Evolutionary conservation across 2,113 vertebrate genomes (phyloP), one percentile per base, ranked within the genome.

Genomic region (Ictalurus punctatus): DNA sequence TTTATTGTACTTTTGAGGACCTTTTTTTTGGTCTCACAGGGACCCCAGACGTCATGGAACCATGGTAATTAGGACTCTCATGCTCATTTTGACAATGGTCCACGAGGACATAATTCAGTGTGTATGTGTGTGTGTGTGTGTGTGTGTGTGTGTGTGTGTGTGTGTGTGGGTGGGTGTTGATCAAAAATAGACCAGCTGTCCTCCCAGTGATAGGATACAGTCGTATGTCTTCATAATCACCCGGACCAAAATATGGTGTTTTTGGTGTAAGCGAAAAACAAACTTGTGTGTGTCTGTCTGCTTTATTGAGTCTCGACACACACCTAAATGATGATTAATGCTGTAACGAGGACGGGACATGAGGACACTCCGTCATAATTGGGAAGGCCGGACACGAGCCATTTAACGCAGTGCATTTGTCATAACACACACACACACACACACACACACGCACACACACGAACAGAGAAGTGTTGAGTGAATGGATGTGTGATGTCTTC

Each of bases 331-430:
- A 86, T 76, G 78, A 48, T 86, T 30, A 69, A 56, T 65, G 65
- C 76, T 44, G 65, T 1, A 74, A 78, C 58, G 30, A 48, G 40
- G 83, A 81, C 87, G 44, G 76, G 17, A 40, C 78, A 40, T 85
- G 74, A 83, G 83, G 30, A 81, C 52, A 21, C 58, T 67, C 73
- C 69, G 58, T 86, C 59, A 85, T 63, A 58, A 48, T 16, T 25
- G 76, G 74, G 19, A 67, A 63, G 8, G 21, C 76, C 25, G 23
- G 61, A 54, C 59, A 79, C 25, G 13, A 87, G 61, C 3, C 40
- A 40, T 40, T 63, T 34, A 65, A 67, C 21, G 14, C 74, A 87
- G 44, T 6, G 2, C 76, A 10, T 84, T 27, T 79, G 48, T 71
- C 63, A 90, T 83, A 76, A 90, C 61, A 61, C 34, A 73, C 34